Conservation (phyloP, 1,140 invertebrate genomes). For the Lepidurus packardi region DNA sequence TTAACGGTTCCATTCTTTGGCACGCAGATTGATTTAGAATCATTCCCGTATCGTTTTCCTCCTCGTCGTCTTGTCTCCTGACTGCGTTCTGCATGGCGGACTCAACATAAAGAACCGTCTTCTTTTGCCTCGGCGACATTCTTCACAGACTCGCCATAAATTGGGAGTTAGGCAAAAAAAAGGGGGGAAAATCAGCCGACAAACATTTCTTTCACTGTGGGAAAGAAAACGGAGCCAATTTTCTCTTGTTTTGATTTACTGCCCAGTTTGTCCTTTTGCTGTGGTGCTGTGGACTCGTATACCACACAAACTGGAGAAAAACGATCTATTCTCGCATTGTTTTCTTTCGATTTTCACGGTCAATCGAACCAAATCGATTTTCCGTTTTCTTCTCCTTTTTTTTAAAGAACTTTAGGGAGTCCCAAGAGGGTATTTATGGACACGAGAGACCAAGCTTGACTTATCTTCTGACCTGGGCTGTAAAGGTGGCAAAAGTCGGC, state of each 20-base stretch:
- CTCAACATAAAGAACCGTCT: not conserved
- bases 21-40: not conserved
- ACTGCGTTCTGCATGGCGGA: not conserved
- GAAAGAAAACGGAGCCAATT: too few species aligned
- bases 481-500: not conserved
- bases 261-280: too few species aligned
- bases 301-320: too few species aligned
- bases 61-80: not conserved
- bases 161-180: not conserved
- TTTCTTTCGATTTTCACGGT: too few species aligned
- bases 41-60: not conserved
- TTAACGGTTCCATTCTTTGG: not conserved
- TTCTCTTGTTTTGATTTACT: too few species aligned
- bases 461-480: not conserved
- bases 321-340: too few species aligned
- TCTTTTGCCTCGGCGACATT: not conserved
- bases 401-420: slow-evolving; percentile 16
- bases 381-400: too few species aligned
- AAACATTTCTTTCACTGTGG: too few species aligned
- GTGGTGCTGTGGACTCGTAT: too few species aligned
- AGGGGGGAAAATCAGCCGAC: too few species aligned
- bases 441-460: not conserved
- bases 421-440: slow-evolving; percentile 13
- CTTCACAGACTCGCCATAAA: slow-evolving; percentile 4
- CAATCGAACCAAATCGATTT: too few species aligned